phyloP scores from a whole-genome alignment of 2,888 invertebrate genomes.

The Drosophila siamana region DNA sequence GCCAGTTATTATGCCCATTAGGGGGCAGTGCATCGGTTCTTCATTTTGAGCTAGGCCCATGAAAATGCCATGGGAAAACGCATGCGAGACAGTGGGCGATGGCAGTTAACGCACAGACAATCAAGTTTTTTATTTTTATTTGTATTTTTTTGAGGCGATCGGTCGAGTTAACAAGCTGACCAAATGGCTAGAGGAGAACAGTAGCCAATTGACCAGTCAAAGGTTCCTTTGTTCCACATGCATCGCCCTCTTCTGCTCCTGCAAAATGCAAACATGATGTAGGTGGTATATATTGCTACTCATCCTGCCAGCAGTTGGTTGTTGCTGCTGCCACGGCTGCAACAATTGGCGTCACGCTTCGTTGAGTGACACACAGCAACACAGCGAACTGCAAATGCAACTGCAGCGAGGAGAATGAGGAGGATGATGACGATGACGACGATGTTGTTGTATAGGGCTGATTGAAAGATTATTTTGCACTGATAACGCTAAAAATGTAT shows the following conservation, averaged over 20 bases:
- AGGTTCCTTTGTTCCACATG: slow-evolving; percentile 39
- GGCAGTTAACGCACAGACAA: neutral
- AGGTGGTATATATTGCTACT: slow-evolving; percentile 48
- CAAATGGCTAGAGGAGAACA: slow-evolving; percentile 7
- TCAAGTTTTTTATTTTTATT: too few relatives aligned
- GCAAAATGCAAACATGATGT: slow-evolving; percentile 24
- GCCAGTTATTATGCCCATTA: neutral
- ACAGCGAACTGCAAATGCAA: too few relatives aligned
- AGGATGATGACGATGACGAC: slow-evolving; percentile 31
- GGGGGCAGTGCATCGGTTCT: too few relatives aligned
- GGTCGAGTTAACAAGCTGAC: slow-evolving; percentile 7
- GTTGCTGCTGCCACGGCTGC: slow-evolving; percentile 46
- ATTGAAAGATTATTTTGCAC: slow-evolving; percentile 84
- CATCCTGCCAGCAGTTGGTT: slow-evolving; percentile 41
- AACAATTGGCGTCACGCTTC: slow-evolving; percentile 80
- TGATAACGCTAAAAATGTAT: slow-evolving; percentile 83
- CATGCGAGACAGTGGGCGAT: neutral
- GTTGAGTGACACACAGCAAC: slow-evolving; percentile 57
- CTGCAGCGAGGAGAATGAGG: slow-evolving; percentile 43
- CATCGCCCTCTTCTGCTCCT: slow-evolving; percentile 3
- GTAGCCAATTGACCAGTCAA: slow-evolving; percentile 52
- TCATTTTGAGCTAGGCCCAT: neutral
- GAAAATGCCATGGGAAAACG: neutral
- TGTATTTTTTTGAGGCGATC: slow-evolving; percentile 12
- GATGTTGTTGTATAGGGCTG: slow-evolving; percentile 65